phyloP scores from a whole-genome alignment of 2,113 vertebrate species.

The Sisor rabdophorus region DNA sequence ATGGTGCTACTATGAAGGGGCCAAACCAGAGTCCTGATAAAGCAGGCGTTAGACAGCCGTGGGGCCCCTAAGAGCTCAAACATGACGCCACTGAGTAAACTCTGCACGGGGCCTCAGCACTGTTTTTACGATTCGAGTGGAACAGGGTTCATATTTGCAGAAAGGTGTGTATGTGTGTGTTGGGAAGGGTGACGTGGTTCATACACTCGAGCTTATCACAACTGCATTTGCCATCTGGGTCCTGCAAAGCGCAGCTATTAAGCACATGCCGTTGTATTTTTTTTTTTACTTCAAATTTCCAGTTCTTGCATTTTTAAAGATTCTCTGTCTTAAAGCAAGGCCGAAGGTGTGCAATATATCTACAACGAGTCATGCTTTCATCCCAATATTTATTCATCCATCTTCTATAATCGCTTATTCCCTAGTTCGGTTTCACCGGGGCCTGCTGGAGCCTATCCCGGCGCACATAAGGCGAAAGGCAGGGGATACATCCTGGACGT shows the following conservation, averaged over 20 bases:
- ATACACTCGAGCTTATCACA: constrained; percentile 62
- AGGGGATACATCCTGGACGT: no score
- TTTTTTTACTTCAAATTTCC: background rate
- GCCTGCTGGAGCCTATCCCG: no score
- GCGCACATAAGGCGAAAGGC: no score
- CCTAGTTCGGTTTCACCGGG: no score
- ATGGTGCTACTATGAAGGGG: constrained; percentile 36
- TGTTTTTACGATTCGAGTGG: constrained; percentile 64
- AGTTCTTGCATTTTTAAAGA: constrained; percentile 7
- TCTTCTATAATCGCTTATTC: no score
- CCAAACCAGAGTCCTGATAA: constrained; percentile 56
- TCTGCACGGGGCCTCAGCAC: constrained; percentile 59
- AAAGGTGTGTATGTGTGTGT: constrained; percentile 17
- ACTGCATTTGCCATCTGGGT: constrained; percentile 40
- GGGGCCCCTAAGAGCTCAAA: constrained; percentile 66
- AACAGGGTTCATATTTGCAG: constrained; percentile 55
- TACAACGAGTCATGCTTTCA: no score
- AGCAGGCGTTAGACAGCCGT: constrained; percentile 57
- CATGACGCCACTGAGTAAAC: constrained; percentile 75
- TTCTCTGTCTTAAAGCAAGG: background rate
- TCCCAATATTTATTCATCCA: no score
- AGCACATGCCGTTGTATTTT: constrained; percentile 37
- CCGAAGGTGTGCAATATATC: no score
- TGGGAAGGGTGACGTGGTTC: constrained; percentile 57
- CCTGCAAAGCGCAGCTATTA: constrained; percentile 34